A percentile compares a stretch with the other conserved stretches of the same genome.
These are phyloP conservation scores for Drosophila lacertosa DNA, from an alignment of 1,140 invertebrate genomes.

Conservation along the genomic window DNA sequence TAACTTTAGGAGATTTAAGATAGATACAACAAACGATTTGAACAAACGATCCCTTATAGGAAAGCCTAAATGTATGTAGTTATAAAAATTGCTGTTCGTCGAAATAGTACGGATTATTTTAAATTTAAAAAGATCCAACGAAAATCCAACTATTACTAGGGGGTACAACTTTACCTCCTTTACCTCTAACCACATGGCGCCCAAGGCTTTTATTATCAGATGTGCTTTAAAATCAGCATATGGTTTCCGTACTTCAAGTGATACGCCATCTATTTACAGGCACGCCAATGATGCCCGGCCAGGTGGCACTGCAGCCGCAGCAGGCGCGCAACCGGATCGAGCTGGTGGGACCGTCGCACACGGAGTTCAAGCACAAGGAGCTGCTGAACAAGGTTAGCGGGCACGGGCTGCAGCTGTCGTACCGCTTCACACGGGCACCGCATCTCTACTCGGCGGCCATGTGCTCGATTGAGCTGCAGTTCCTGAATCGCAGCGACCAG, in stretches of 20 bases:
- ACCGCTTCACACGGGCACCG: slow-evolving; percentile 91
- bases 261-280: slow-evolving; percentile 32
- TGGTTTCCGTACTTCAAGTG: too few species aligned
- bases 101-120: too few species aligned
- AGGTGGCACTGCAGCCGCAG: slow-evolving; percentile 53
- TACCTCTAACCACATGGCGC: too few species aligned
- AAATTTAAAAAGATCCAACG: too few species aligned
- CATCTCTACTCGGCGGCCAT: slow-evolving; percentile 94
- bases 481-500: slow-evolving; percentile 90
- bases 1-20: too few species aligned
- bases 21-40: too few species aligned
- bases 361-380: slow-evolving; percentile 88
- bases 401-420: slow-evolving; percentile 89
- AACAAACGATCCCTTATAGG: too few species aligned
- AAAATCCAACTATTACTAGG: too few species aligned
- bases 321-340: slow-evolving; percentile 84
- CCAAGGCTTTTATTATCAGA: too few species aligned
- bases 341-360: slow-evolving; percentile 87
- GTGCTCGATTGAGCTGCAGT: slow-evolving; percentile 92
- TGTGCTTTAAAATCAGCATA: not conserved
- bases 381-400: slow-evolving; percentile 92
- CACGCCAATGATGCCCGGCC: slow-evolving; percentile 52
- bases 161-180: too few species aligned
- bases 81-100: too few species aligned
- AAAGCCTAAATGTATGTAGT: too few species aligned